Evolutionary conservation across 2,113 vertebrate species (phyloP), one percentile per base, ranked within the genome.

Genomic region (Colaptes auratus): DNA sequence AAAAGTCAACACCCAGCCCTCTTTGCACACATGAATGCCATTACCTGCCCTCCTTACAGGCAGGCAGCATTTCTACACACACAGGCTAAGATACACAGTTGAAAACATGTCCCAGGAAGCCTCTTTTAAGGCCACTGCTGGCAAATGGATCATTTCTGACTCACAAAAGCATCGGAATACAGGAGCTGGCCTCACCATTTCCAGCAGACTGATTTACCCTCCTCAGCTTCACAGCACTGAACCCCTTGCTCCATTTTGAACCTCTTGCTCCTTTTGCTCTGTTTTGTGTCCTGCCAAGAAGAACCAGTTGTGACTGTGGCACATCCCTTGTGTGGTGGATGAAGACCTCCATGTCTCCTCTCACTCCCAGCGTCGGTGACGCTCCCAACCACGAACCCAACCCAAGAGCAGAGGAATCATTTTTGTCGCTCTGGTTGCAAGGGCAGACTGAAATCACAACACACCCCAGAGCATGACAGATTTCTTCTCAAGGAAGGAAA

Each of bases 401-500:
- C 30, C 16, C 77, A 59, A 73, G 81, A 85, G 79, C 5, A 56
- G 33, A 87, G 30, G 46, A 96, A 75, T 15, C 6, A 1, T 16
- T 90, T 89, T 92, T 85, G 33, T 56, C 83, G 25, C 48, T 76
- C 81, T 85, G 36, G 21, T 63, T 96, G 63, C 28, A 71, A 89
- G 59, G 11, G 15, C 8, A 78, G 66, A 79, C 35, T 91, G 46
- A 87, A 78, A 63, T 71, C 24, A 92, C 89, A 59, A 56, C 46
- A 87, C 79, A 79, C 70, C 52, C 82, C 67, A 48, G 36, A 77
- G 67, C 21, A 9, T 60, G 46, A 89, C 78, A 93, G 64, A 82
- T 92, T 92, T 92, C 89, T 82, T 82, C 52, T 85, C 87, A 85
- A 90, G 80, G 67, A 91, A 90, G 44, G 64, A 93, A 93, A 87